Conservation (phyloP, 2,113 vertebrate species). For the Haemorhous mexicanus region DNA sequence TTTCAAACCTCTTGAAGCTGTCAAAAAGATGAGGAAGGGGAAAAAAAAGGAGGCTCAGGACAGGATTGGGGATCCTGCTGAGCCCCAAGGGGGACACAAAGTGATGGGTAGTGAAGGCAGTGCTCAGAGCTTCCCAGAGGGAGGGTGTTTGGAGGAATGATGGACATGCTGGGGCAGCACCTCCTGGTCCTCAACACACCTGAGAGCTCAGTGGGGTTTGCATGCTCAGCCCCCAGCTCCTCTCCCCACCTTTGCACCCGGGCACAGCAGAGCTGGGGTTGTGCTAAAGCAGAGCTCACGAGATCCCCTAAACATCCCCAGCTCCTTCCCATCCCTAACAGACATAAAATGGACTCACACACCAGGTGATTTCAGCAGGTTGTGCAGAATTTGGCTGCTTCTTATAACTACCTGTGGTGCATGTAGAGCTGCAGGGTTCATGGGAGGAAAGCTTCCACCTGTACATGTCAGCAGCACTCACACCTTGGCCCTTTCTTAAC, state of each 20-base stretch:
- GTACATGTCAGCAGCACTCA: constrained; percentile 96
- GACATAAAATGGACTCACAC: constrained; percentile 61
- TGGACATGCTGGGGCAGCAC: fast-evolving
- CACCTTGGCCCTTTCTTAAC: constrained; percentile 86
- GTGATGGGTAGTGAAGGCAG: neutral
- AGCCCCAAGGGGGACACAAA: neutral
- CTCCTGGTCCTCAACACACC: neutral
- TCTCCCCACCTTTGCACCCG: neutral
- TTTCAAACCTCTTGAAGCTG: neutral
- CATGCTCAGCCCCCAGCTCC: neutral
- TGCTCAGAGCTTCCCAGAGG: neutral
- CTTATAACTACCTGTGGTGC: constrained; percentile 85
- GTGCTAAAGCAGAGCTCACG: neutral
- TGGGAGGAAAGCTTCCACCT: constrained; percentile 97
- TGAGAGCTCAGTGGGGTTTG: neutral
- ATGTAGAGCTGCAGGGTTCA: constrained; percentile 96
- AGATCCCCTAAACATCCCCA: neutral
- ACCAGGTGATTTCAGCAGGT: constrained; percentile 37
- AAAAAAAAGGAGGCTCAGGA: neutral
- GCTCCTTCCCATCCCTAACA: constrained; percentile 40
- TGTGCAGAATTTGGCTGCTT: constrained; percentile 42
- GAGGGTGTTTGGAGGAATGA: neutral
- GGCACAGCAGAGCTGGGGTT: neutral
- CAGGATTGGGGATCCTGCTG: neutral
- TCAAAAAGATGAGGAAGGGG: neutral